Evolutionary conservation across 2,888 invertebrate species (phyloP).

Genomic region (Drosophila phalerata): DNA sequence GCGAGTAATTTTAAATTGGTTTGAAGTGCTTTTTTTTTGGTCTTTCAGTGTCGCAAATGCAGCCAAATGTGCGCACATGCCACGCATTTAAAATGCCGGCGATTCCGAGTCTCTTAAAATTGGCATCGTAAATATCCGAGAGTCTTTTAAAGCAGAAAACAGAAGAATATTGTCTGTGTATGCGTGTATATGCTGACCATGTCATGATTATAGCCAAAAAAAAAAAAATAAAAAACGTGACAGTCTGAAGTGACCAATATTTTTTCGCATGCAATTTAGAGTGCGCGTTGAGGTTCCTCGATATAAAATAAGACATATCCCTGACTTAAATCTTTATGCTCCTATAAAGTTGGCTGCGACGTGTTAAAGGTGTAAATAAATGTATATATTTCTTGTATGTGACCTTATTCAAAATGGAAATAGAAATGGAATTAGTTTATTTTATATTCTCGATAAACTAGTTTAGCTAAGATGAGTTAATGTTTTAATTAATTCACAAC

Average conservation of each 20-base stretch:
- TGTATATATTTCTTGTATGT: not conserved
- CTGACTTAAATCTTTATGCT: conserved; percentile 36
- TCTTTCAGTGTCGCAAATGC: conserved; percentile 69
- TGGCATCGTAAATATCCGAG: conserved; percentile 55
- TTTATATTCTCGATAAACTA: conserved; percentile 40
- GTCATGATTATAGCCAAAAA: conserved; percentile 58
- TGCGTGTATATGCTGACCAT: conserved; percentile 39
- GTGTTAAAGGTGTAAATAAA: conserved; percentile 46
- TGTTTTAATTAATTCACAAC: conserved; percentile 41
- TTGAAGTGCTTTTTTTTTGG: conserved; percentile 37
- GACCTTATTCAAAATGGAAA: conserved; percentile 31
- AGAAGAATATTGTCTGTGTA: conserved; percentile 36
- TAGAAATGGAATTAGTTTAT: conserved; percentile 12
- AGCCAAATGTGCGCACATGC: conserved; percentile 67
- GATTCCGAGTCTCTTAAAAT: conserved; percentile 33
- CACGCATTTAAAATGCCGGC: conserved; percentile 68
- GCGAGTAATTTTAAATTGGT: conserved; percentile 69
- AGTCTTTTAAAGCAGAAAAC: conserved; percentile 24
- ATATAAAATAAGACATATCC: conserved; percentile 17
- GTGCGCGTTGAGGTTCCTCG: conserved; percentile 2
- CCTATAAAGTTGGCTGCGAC: conserved; percentile 29
- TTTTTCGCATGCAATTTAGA: not conserved
- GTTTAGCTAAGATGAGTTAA: conserved; percentile 51
- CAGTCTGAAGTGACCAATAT: conserved; percentile 48
- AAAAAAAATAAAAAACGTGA: conserved; percentile 60